phyloP scores from a whole-genome alignment of 2,888 invertebrate genomes.

The Drosophila percnosoma region DNA sequence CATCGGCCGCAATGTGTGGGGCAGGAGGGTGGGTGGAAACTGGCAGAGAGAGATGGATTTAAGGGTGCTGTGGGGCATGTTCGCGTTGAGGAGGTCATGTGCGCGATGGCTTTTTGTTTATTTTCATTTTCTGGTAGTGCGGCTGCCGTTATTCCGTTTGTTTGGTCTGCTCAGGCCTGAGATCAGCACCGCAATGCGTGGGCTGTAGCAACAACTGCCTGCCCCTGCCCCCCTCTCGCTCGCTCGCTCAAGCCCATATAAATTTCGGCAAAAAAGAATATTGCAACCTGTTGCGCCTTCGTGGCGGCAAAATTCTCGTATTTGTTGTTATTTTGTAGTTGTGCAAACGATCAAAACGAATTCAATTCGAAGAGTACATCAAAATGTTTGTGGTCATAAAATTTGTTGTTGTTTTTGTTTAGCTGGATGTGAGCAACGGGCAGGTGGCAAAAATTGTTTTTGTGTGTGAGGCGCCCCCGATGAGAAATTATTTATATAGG shows the following conservation, averaged over 20 bases:
- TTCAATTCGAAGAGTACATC: slow-evolving; percentile 58
- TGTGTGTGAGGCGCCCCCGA: slow-evolving; percentile 2
- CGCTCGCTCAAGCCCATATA: neutral
- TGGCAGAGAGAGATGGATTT: neutral
- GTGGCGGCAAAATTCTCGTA: slow-evolving; percentile 20
- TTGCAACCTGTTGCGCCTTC: slow-evolving; percentile 71
- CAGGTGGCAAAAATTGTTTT: slow-evolving; percentile 30
- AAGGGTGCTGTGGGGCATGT: slow-evolving; percentile 27
- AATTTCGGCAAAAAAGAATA: slow-evolving; percentile 50
- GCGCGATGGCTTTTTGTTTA: slow-evolving; percentile 39
- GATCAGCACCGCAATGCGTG: slow-evolving; percentile 60
- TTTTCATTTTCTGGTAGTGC: slow-evolving; percentile 31
- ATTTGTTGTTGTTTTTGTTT: neutral
- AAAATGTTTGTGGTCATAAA: slow-evolving; percentile 68
- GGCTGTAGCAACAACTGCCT: neutral
- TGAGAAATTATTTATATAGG: slow-evolving; percentile 1
- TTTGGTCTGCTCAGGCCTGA: slow-evolving; percentile 40
- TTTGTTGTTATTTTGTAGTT: slow-evolving; percentile 22
- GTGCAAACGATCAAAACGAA: slow-evolving; percentile 41
- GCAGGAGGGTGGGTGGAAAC: neutral
- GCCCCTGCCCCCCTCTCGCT: neutral
- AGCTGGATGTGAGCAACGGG: slow-evolving; percentile 20
- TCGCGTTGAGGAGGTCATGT: slow-evolving; percentile 62
- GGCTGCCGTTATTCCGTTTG: slow-evolving; percentile 21
- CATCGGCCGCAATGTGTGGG: neutral